Conservation (phyloP, 2,888 invertebrate genomes). For the Dasysyrphus albostriatus region DNA sequence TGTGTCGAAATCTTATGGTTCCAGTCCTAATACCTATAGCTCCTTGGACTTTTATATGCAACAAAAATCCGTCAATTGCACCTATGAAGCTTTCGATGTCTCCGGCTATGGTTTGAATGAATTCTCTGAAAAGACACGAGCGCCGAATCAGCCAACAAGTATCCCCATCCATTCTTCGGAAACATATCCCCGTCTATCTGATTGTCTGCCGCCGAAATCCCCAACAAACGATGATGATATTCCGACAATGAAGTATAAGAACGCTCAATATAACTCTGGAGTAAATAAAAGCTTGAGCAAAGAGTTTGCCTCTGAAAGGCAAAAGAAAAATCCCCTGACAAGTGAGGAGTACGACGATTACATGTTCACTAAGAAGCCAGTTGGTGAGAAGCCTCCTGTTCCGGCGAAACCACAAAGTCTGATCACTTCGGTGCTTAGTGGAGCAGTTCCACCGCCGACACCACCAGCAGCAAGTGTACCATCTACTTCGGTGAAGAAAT, state of each 20-base stretch:
- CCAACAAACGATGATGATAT: conserved; percentile 80
- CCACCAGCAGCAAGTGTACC: background rate
- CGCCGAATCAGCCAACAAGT: conserved; percentile 38
- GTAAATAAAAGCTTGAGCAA: conserved; percentile 83
- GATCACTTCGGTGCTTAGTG: conserved; percentile 78
- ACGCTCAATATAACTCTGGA: conserved; percentile 82
- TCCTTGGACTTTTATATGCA: conserved; percentile 86
- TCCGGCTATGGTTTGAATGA: conserved; percentile 81
- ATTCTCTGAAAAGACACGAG: conserved; percentile 73
- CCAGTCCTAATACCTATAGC: conserved; percentile 86
- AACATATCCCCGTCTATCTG: conserved; percentile 81
- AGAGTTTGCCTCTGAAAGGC: conserved; percentile 83
- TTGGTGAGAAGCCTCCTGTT: conserved; percentile 81
- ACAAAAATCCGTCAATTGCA: conserved; percentile 76
- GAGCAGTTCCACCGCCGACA: conserved; percentile 76
- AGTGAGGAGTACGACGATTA: conserved; percentile 78
- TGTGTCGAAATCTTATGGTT: conserved; percentile 87
- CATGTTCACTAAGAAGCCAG: conserved; percentile 79
- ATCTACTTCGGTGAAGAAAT: conserved; percentile 77
- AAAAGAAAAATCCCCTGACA: conserved; percentile 80
- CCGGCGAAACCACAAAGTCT: conserved; percentile 82
- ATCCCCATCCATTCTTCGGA: conserved; percentile 80
- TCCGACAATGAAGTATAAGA: conserved; percentile 82
- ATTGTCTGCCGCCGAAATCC: conserved; percentile 72
- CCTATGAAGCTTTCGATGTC: conserved; percentile 84